A percentile compares a stretch with the other conserved stretches of the same genome.
Evolutionary conservation across 92 coral and sea anemone species (phyloP).

Genomic region (Epizoanthus scotinus): DNA sequence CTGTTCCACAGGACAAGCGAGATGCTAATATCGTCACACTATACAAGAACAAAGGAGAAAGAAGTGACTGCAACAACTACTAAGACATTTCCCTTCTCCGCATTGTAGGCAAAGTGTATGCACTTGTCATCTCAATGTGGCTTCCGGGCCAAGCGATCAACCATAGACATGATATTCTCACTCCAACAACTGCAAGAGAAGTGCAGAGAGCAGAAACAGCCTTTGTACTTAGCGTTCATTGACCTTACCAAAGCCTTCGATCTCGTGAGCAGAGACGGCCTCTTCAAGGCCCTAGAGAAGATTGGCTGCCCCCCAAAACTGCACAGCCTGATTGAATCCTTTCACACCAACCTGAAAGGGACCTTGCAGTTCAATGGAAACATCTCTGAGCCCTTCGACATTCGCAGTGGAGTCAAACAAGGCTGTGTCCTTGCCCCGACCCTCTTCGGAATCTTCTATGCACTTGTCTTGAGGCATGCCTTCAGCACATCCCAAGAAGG

Average conservation of each 20-base stretch:
- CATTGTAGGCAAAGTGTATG: slow-evolving; percentile 54
- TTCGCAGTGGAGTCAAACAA: slow-evolving; percentile 7
- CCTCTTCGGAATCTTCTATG: slow-evolving; percentile 10
- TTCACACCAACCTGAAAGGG: slow-evolving; percentile 2
- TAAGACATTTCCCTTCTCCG: slow-evolving; percentile 56
- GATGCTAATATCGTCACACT: slow-evolving; percentile 49
- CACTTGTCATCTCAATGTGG: slow-evolving; percentile 11
- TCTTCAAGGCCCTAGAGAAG: background rate
- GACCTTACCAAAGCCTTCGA: slow-evolving; percentile 7
- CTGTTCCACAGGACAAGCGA: slow-evolving; percentile 50
- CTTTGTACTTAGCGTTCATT: background rate
- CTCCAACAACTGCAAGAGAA: slow-evolving; percentile 24
- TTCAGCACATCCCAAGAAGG: background rate
- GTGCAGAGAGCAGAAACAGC: slow-evolving; percentile 19
- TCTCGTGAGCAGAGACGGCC: slow-evolving; percentile 6
- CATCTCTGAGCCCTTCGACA: slow-evolving; percentile 8
- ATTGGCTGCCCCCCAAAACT: slow-evolving; percentile 29
- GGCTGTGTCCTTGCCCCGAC: too few species aligned
- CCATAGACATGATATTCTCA: slow-evolving; percentile 2
- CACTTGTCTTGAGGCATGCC: background rate
- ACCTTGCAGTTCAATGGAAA: background rate
- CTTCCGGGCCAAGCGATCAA: background rate
- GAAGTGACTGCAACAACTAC: slow-evolving; percentile 58
- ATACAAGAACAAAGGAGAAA: slow-evolving; percentile 55
- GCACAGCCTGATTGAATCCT: background rate